These are phyloP conservation scores for Scolanthus callimorphus DNA, from an alignment of 92 coral and sea anemone genomes.

Conservation along the genomic window DNA sequence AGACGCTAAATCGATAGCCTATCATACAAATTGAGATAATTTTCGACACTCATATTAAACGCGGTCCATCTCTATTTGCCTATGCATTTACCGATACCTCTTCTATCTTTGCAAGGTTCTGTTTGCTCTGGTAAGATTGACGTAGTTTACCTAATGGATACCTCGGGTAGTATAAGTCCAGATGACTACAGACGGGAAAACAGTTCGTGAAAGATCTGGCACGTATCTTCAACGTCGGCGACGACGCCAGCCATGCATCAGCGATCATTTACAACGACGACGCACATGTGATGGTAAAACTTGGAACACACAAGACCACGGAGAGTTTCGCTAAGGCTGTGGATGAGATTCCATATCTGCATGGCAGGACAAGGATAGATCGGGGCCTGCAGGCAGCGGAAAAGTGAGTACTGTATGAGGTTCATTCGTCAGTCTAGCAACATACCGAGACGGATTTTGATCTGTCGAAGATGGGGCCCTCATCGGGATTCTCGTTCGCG, in stretches of 20 bases:
- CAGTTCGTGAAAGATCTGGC: slow-evolving; percentile 77
- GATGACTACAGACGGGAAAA: slow-evolving; percentile 52
- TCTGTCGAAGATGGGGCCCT: too few species aligned
- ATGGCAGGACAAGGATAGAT: slow-evolving; percentile 67
- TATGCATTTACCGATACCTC: too few species aligned
- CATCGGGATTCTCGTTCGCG: too few species aligned
- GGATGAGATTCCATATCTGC: slow-evolving; percentile 48
- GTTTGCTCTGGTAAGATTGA: slow-evolving; percentile 55
- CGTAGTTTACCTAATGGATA: slow-evolving; percentile 71
- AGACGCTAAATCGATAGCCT: too few species aligned
- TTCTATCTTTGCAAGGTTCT: slow-evolving; percentile 24
- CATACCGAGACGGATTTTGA: too few species aligned
- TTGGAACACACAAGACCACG: slow-evolving; percentile 38
- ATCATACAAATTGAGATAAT: too few species aligned
- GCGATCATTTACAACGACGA: slow-evolving; percentile 60
- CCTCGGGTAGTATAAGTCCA: slow-evolving; percentile 61
- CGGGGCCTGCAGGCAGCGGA: slow-evolving; percentile 45
- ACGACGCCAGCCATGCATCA: slow-evolving; percentile 57
- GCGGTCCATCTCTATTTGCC: too few species aligned
- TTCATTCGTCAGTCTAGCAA: too few species aligned
- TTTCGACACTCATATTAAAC: too few species aligned
- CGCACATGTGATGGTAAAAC: slow-evolving; percentile 36
- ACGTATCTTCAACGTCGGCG: slow-evolving; percentile 47
- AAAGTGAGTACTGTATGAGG: slow-evolving; percentile 10
- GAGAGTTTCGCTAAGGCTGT: slow-evolving; percentile 57